Base-by-base conservation (phyloP, 2,113 vertebrate genomes). In the Pygoscelis adeliae region DNA sequence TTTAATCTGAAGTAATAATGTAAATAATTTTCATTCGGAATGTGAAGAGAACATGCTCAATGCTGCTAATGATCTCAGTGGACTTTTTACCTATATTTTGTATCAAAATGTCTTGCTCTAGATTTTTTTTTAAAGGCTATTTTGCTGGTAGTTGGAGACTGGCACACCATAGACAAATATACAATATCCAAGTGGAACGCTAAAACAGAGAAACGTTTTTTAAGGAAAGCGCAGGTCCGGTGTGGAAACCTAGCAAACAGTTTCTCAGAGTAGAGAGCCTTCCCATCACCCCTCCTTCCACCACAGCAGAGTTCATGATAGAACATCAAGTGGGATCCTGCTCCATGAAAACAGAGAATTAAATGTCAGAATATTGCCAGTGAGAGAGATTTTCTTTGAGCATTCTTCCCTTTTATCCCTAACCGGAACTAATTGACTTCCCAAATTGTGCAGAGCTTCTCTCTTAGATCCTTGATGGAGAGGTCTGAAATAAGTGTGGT, bases 161-260 rank as follows among this genome's bases (percentile, higher is more conserved):
- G 56, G 42, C 44, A 20, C 40, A 46, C 56, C 42, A 32, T 12
- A 79, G 70, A n/a, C 47, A 76, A 76, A 76, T 65, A 56, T 2
- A 19, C 0, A 0, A 2, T 44, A 46, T 27, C 50, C 20, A 49
- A 26, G 17, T 62, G 73, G 46, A 72, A 47, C 6, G 1, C 36
- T 66, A 21, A 52, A 71, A 56, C 3, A 73, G 44, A 47, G 34
- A 53, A 61, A 15, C 1, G 3, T 2, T 32, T 91, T 83, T 62
- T 80, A 73, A 81, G 59, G 16, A 78, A 73, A 91, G 50, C 32
- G 38, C 11, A 71, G 9, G 14, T 67, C 59, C 3, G 0, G 8
- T 58, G 16, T 70, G 42, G 59, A 89, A 94, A 82, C 22, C 2
- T 40, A 74, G 23, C 20, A 74, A 42, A 53, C 22, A 0, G 2